phyloP scores from a whole-genome alignment of 2,888 invertebrate genomes.

The Eutolmus rufibarbis region DNA sequence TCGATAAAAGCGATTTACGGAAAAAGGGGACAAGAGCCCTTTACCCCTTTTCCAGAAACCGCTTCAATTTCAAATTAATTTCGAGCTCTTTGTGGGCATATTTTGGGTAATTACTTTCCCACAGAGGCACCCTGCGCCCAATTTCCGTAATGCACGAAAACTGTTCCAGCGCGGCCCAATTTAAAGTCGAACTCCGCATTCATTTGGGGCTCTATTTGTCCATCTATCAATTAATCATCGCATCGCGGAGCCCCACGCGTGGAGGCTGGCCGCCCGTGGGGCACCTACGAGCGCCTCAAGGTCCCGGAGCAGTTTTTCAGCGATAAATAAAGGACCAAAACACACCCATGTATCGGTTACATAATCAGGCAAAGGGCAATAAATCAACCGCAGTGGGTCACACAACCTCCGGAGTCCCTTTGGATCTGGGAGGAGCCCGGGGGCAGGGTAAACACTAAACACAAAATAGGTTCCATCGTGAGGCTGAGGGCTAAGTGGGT shows the following conservation, averaged over 20 bases:
- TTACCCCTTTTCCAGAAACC: no score
- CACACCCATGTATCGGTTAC: constrained; percentile 32
- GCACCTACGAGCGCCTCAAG: not conserved
- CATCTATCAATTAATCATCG: not conserved
- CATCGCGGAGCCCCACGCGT: not conserved
- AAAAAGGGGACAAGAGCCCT: no score
- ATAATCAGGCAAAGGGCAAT: constrained; percentile 19
- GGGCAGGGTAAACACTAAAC: not conserved
- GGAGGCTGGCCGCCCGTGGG: not conserved
- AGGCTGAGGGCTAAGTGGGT: not conserved
- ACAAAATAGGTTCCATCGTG: not conserved
- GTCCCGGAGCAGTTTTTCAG: not conserved
- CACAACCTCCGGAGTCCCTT: not conserved
- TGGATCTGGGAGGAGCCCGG: not conserved
- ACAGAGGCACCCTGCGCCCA: not conserved
- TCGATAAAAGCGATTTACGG: no score
- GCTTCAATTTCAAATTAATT: not conserved
- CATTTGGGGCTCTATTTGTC: not conserved
- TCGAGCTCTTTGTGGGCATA: not conserved
- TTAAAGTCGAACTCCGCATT: not conserved
- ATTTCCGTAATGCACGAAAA: not conserved
- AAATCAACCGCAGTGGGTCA: constrained; percentile 19
- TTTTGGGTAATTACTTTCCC: not conserved
- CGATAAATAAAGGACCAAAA: constrained; percentile 7
- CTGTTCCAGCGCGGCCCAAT: not conserved